Conservation (phyloP, 2,888 invertebrate genomes). For the Caenorhabditis uteleia region DNA sequence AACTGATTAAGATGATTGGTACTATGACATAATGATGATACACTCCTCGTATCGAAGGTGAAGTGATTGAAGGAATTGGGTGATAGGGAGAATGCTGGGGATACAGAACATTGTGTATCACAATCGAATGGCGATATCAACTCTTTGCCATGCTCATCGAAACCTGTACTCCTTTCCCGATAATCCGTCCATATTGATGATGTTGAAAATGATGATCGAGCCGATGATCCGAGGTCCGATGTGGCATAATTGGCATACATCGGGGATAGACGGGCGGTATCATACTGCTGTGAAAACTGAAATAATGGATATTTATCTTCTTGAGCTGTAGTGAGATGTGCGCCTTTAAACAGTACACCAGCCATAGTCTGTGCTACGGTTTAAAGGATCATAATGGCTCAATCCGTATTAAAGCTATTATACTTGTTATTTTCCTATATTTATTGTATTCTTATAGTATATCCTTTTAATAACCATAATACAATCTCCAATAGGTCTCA, state of each 20-base stretch:
- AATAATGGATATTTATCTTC: slow-evolving; percentile 5
- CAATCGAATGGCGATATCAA: slow-evolving; percentile 34
- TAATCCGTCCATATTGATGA: slow-evolving; percentile 61
- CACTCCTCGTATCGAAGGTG: slow-evolving; percentile 30
- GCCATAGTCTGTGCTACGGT: no score
- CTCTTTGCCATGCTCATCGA: slow-evolving; percentile 31
- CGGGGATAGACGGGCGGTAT: slow-evolving; percentile 52
- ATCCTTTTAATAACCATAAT: no score
- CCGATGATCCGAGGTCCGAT: slow-evolving; percentile 66
- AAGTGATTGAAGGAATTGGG: slow-evolving; percentile 28
- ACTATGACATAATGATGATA: slow-evolving; percentile 27
- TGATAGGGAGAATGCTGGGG: slow-evolving; percentile 28
- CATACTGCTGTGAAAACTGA: slow-evolving; percentile 30
- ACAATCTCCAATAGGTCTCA: no score
- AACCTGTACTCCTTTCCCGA: slow-evolving; percentile 48
- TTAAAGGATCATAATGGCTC: no score
- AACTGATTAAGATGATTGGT: slow-evolving; percentile 25
- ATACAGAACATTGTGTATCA: slow-evolving; percentile 26
- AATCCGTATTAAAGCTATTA: no score
- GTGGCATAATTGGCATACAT: slow-evolving; percentile 67
- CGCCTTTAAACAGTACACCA: not conserved
- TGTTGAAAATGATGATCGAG: slow-evolving; percentile 57
- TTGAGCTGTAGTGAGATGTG: no score
- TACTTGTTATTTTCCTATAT: no score
- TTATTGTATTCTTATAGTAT: no score